Evolutionary conservation across 2,797 vertebrate species (phyloP).

Genomic region (Ibycter americanus): DNA sequence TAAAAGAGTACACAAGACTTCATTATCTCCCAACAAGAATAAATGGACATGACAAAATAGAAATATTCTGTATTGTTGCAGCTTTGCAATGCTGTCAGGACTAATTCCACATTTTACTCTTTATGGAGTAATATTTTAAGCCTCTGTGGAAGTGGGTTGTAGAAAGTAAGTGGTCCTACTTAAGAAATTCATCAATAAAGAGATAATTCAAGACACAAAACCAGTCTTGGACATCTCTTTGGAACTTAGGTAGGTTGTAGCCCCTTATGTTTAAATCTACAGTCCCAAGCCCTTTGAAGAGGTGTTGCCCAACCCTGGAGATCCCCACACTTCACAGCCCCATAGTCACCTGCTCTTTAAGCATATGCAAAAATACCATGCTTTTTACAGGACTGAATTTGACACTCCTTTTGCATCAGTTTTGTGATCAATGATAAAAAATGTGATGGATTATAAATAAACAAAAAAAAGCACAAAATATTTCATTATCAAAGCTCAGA

Average conservation of each 20-base stretch:
- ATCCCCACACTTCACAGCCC: accelerated
- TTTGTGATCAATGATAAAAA: not conserved
- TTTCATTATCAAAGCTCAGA: not conserved
- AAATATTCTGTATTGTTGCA: not conserved
- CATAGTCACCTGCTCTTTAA: not conserved
- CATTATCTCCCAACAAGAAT: not conserved
- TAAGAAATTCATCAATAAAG: not conserved
- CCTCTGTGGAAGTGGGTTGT: not conserved
- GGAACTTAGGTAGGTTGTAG: not conserved
- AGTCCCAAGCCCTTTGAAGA: not conserved
- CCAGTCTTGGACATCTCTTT: not conserved
- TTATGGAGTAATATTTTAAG: not conserved
- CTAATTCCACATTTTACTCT: not conserved
- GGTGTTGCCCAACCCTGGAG: not conserved
- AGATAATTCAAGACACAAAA: not conserved
- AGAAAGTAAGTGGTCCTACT: not conserved
- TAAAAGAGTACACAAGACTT: not conserved
- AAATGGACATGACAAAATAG: not conserved
- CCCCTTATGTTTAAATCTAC: not conserved
- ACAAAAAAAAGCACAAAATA: accelerated
- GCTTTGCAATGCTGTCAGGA: not conserved
- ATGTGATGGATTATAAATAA: not conserved
- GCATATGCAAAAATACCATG: not conserved
- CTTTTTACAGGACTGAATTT: not conserved
- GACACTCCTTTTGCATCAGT: not conserved